phyloP scores from a whole-genome alignment of 1,140 invertebrate genomes.

The Cyclina sinensis region DNA sequence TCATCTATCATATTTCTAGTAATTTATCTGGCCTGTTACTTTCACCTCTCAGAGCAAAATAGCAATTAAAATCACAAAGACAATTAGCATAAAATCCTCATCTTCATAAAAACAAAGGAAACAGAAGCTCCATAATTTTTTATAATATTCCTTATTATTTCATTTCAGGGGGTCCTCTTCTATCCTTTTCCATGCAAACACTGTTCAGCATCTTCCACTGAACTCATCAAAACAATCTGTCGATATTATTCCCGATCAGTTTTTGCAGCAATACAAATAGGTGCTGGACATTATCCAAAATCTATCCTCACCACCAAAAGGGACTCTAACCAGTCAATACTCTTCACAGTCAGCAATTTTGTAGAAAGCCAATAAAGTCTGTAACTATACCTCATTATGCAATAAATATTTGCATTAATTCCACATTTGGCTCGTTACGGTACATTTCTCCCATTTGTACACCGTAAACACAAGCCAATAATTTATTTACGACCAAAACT shows the following conservation, averaged over 20 bases:
- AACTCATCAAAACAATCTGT: not conserved
- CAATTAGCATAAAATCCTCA: no score
- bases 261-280: slow-evolving; percentile 3
- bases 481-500: no score
- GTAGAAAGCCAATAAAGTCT: slow-evolving; percentile 13
- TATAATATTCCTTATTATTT: no score
- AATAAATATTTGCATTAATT: slow-evolving; percentile 19
- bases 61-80: no score
- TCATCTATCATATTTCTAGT: no score
- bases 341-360: not conserved
- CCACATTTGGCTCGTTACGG: not conserved
- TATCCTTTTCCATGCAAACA: not conserved
- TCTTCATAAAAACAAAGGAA: no score
- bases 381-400: not conserved
- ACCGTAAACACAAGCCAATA: no score
- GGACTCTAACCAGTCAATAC: not conserved
- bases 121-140: no score
- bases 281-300: slow-evolving; percentile 7
- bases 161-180: not conserved
- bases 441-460: no score
- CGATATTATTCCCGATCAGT: not conserved
- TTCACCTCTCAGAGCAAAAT: no score
- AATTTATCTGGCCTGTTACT: no score
- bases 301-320: not conserved
- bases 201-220: not conserved